Base-by-base conservation (phyloP, 2,797 vertebrate species). In the Neoniphon sammara region DNA sequence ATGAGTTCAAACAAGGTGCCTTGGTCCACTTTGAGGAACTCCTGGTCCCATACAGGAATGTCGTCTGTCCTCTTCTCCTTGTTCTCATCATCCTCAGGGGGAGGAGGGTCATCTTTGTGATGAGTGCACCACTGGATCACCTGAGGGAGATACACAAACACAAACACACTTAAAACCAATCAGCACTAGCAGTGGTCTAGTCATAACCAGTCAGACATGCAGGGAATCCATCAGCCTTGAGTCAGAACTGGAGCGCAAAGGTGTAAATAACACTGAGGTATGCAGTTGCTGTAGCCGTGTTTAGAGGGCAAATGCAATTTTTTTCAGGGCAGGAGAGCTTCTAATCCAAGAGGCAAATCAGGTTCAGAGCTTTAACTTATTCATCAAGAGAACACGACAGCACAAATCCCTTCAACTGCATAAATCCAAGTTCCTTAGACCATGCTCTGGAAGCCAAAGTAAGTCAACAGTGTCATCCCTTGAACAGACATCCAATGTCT, bases 41-140 rank as follows among this genome's bases (percentile, higher is more conserved):
- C 98, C 91, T 99, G 98, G 93, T 99, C 98, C 98, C 98, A 99
- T 64, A 99, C 97, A 58, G 98, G 98, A 87, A 99, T 99, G 91
- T 99, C 97, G 80, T 99, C 98, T 23, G 98, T 99, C 91, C 97
- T 95, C 88, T 99, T 99, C 85, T 99, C 98, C 92, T 99, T 99
- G 93, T 99, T 99, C 89, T 99, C 98, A 77, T 99, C 98, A 39
- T 99, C 98, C 90, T 99, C 98, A 4, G 98, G 98, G 62, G 97
- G 97, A 93, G 97, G 98, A n/a, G 98, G 97, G 84, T 99, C 97
- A 86, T 99, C 97, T 94, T 99, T 99, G 93, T 99, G 98, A 90
- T 99, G 98, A 77, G 98, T 98, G 93, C 98, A 99, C 98, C 98
- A 99, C 93, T 99, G 98, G 89, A 99, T 99, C 77, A 99, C 97